Evolutionary conservation across 2,113 vertebrate species (phyloP), one percentile per base, ranked within the genome.

Genomic region (Istiophorus platypterus): DNA sequence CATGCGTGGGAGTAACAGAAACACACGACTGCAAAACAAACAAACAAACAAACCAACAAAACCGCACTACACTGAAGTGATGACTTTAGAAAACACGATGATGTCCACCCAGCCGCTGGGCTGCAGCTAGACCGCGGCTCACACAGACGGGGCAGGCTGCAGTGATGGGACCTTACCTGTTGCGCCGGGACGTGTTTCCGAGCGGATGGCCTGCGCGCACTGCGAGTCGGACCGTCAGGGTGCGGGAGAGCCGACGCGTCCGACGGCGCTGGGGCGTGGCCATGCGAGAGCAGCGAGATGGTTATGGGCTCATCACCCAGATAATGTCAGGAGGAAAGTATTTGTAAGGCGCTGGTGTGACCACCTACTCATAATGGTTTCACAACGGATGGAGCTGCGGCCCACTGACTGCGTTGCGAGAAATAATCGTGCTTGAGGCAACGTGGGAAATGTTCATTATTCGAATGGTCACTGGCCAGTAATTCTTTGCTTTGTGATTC

Each of bases 151-250:
- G 54, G 37, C 11, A 59, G 31, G 78, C 42, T 74, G 62, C 84
- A 1, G 45, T 81, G 89, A 66, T 17, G 82, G 83, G 89, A 81
- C 72, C 91, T 90, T 93, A 92, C 94, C 93, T 95, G 94, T 95
- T 93, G 93, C 89, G 90, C 79, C 42, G 90, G 70, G 85, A 66
- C 56, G 85, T 78, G 83, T 26, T 71, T 81, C 63, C 66, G 84
- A 67, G 87, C 75, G 61, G 90, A 12, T 71, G 91, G 91, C 92
- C 89, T 87, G 80, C 78, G 72, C 79, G 27, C 7, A 89, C 87
- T 89, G 89, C 7, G 67, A 75, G 87, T 26, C 67, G 82, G 47
- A 41, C 68, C 20, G 75, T 4, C 39, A 26, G 41, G 47, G 84
- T 41, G 88, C 72, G 45, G 45, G 39, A 72, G 80, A 72, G 75